phyloP scores from a whole-genome alignment of 1,140 invertebrate genomes.

The Nebria ingens region DNA sequence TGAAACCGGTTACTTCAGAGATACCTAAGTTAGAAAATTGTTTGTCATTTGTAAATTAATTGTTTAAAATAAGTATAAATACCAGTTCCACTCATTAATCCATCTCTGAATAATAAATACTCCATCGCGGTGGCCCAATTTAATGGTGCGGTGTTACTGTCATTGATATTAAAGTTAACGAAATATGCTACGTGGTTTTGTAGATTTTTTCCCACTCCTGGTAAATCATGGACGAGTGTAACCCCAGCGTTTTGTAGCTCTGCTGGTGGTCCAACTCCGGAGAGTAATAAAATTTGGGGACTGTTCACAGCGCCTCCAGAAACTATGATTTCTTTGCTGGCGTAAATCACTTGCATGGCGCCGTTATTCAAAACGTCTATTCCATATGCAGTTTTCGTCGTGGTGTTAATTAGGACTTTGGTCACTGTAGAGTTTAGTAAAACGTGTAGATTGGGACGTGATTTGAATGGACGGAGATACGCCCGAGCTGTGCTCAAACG shows the following conservation, averaged over 20 bases:
- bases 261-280: constrained; percentile 67
- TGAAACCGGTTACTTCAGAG: constrained; percentile 71
- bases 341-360: constrained; percentile 42
- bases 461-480: constrained; percentile 68
- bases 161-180: constrained; percentile 67
- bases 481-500: constrained; percentile 70
- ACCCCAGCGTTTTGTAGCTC: constrained; percentile 56
- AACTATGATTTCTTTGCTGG: constrained; percentile 56
- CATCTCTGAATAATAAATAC: constrained; percentile 71
- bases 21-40: constrained; percentile 40
- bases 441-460: constrained; percentile 63
- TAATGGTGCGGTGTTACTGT: constrained; percentile 66
- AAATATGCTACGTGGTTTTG: constrained; percentile 78
- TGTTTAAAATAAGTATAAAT: constrained; percentile 15
- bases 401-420: constrained; percentile 57
- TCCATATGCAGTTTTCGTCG: constrained; percentile 54
- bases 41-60: neutral
- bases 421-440: constrained; percentile 66
- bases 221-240: constrained; percentile 58
- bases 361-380: constrained; percentile 54
- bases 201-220: constrained; percentile 77
- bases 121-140: constrained; percentile 85
- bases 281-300: constrained; percentile 72
- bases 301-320: constrained; percentile 64
- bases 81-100: constrained; percentile 75